phyloP scores from a whole-genome alignment of 2,888 invertebrate genomes.

The Aleiodes leptofemur region DNA sequence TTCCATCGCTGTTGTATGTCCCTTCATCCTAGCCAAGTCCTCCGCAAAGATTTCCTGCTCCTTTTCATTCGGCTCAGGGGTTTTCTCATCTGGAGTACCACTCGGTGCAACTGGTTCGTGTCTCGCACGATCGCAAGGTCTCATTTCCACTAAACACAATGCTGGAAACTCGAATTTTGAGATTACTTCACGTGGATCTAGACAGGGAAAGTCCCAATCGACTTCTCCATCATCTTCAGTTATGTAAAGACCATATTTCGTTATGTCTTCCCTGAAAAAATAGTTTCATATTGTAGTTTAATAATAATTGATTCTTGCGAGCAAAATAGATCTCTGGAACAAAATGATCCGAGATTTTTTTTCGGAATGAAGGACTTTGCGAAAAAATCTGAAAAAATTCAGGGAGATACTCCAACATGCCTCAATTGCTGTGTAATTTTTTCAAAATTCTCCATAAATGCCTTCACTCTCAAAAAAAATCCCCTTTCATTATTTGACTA shows the following conservation, averaged over 20 bases:
- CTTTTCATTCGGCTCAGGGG: slow-evolving; percentile 60
- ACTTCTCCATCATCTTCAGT: slow-evolving; percentile 98
- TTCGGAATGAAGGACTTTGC: no score
- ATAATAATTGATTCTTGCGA: not conserved
- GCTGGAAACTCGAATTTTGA: slow-evolving; percentile 95
- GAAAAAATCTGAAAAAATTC: no score
- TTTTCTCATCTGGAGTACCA: slow-evolving; percentile 72
- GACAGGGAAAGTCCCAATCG: slow-evolving; percentile 93
- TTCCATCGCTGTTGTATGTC: slow-evolving; percentile 87
- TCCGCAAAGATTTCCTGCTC: slow-evolving; percentile 70
- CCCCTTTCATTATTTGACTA: no score
- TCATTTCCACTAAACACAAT: slow-evolving; percentile 90
- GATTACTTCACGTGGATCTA: slow-evolving; percentile 91
- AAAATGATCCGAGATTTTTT: no score
- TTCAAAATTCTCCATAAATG: no score
- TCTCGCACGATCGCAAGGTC: slow-evolving; percentile 74
- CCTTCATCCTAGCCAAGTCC: slow-evolving; percentile 82
- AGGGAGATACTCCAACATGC: no score
- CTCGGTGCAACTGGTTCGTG: slow-evolving; percentile 64
- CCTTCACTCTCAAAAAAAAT: no score
- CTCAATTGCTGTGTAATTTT: no score
- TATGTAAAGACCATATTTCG: slow-evolving; percentile 91
- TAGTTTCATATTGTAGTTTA: not conserved
- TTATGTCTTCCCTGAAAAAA: slow-evolving; percentile 76
- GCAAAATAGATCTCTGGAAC: no score